Percentiles rank a stretch among this genome's conserved stretches.
Evolutionary conservation across 2,888 invertebrate genomes (phyloP).

Genomic region (Thecocarcelia acutangulata): DNA sequence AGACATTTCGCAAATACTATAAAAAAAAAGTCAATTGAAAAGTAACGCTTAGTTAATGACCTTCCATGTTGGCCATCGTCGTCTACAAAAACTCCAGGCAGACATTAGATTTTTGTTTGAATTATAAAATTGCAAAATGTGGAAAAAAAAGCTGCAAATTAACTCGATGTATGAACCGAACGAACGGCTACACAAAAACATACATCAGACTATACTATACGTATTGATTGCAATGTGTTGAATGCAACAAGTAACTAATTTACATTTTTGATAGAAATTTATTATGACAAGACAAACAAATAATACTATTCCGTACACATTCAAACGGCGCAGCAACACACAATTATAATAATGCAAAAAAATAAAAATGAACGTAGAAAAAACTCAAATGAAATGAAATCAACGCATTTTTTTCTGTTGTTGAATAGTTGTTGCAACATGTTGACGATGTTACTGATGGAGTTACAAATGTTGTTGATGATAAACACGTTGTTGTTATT

Average conservation of each 20-base stretch:
- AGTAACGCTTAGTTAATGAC: conserved; percentile 67
- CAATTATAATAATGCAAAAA: not conserved
- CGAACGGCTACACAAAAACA: not conserved
- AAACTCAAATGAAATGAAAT: conserved; percentile 52
- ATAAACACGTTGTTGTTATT: conserved; percentile 57
- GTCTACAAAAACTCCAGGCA: conserved; percentile 48
- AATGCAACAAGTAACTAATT: conserved; percentile 70
- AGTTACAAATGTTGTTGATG: conserved; percentile 57
- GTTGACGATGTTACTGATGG: conserved; percentile 60
- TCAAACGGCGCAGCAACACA: not conserved
- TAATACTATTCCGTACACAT: conserved; percentile 37
- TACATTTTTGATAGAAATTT: conserved; percentile 73
- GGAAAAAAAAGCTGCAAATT: conserved; percentile 22
- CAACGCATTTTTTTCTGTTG: conserved; percentile 52
- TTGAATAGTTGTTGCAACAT: conserved; percentile 45
- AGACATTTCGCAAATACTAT: conserved; percentile 30
- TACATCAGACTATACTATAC: conserved; percentile 15
- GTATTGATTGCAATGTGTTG: conserved; percentile 58
- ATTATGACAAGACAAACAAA: conserved; percentile 72
- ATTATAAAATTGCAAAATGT: conserved; percentile 32
- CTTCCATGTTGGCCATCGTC: conserved; percentile 67
- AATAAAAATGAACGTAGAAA: not conserved
- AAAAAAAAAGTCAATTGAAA: conserved; percentile 31
- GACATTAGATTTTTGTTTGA: conserved; percentile 64
- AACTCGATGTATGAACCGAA: conserved; percentile 19